A percentile compares a stretch with the other conserved stretches of the same genome.
These are phyloP conservation scores for Nineta flava DNA, from an alignment of 2,888 invertebrate genomes.

Conservation along the genomic window DNA sequence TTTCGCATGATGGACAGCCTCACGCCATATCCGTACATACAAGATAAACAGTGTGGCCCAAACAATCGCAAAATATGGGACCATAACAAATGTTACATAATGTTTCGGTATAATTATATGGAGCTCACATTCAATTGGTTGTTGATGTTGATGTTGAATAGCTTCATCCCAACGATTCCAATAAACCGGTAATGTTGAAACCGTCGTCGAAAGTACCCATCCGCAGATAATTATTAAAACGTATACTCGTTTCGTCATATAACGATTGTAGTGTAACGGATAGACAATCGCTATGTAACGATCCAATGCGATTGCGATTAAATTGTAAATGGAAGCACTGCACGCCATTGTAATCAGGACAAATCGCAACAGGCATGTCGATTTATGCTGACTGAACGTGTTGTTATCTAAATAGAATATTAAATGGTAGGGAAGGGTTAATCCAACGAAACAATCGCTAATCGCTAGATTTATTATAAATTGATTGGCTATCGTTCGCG, in stretches of 20 bases:
- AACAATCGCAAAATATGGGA: constrained; percentile 54
- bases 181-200: constrained; percentile 55
- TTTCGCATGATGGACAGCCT: constrained; percentile 55
- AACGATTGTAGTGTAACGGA: constrained; percentile 60
- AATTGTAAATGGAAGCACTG: constrained; percentile 61
- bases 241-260: constrained; percentile 54
- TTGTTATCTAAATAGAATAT: constrained; percentile 50
- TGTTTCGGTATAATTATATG: constrained; percentile 39
- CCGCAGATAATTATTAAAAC: constrained; percentile 43
- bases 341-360: constrained; percentile 60
- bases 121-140: constrained; percentile 46
- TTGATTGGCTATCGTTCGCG: constrained; percentile 55
- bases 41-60: constrained; percentile 61
- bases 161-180: constrained; percentile 54
- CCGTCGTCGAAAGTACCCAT: constrained; percentile 47
- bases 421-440: constrained; percentile 62
- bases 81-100: constrained; percentile 33
- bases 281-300: constrained; percentile 65
- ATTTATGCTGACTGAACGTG: constrained; percentile 37
- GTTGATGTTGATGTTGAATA: constrained; percentile 11
- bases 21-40: constrained; percentile 64
- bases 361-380: constrained; percentile 53
- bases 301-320: constrained; percentile 64
- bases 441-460: constrained; percentile 62
- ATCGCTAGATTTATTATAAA: constrained; percentile 65